Evolutionary conservation across 2,797 vertebrate species (phyloP).

Genomic region (Clamator glandarius): DNA sequence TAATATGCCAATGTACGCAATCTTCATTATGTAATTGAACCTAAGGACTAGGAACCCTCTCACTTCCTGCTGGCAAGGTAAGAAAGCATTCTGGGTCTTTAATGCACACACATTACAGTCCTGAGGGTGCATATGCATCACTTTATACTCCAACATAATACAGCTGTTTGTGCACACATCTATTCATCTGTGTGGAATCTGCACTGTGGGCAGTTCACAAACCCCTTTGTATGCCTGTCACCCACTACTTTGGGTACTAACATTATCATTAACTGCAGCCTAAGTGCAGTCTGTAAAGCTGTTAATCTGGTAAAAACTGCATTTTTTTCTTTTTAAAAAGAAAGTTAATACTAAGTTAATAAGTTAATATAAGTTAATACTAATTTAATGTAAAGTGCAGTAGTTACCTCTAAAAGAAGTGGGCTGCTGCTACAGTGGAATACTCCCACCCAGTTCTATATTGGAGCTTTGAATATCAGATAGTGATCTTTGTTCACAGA

Average conservation of each 20-base stretch:
- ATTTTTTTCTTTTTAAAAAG: not conserved
- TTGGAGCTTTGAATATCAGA: not conserved
- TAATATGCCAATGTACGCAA: not conserved
- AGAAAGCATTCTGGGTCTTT: not conserved
- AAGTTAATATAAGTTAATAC: not conserved
- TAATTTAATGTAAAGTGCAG: slow-evolving; percentile 52
- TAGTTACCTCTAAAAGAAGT: slow-evolving; percentile 8
- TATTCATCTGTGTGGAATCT: not conserved
- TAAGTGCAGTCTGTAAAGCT: not conserved
- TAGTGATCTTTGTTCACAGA: not conserved
- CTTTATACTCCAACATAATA: not conserved
- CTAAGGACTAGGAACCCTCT: not conserved
- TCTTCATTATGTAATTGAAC: not conserved
- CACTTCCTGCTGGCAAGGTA: not conserved
- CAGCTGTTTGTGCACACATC: not conserved
- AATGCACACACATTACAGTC: not conserved
- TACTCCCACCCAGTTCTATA: not conserved
- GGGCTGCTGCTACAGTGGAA: not conserved
- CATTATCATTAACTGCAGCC: not conserved
- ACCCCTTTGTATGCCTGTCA: not conserved
- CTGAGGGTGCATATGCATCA: not conserved
- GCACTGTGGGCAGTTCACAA: not conserved
- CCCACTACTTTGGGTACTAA: not conserved
- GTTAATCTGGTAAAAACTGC: not conserved
- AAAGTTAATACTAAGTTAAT: too few species aligned